phyloP scores from a whole-genome alignment of 2,113 vertebrate genomes.

The Ceyx margarethae region DNA sequence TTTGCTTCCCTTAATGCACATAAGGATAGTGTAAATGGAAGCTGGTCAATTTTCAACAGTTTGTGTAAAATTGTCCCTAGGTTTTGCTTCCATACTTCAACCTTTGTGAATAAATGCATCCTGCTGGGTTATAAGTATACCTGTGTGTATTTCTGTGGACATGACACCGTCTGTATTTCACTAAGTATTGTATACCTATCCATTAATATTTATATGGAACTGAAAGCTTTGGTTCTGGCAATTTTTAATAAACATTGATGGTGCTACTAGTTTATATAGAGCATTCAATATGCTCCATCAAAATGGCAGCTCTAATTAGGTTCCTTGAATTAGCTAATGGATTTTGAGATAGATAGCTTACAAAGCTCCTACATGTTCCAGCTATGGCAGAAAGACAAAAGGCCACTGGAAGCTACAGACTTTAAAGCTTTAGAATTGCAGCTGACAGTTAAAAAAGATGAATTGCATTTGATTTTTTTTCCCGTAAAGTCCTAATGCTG shows the following conservation, averaged over 20 bases:
- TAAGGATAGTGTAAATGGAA: slow-evolving; percentile 35
- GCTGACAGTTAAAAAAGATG: slow-evolving; percentile 81
- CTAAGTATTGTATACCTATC: slow-evolving; percentile 68
- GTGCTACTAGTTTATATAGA: slow-evolving; percentile 88
- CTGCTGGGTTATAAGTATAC: not conserved
- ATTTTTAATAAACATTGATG: slow-evolving; percentile 96
- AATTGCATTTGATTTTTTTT: slow-evolving; percentile 76
- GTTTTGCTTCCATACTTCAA: slow-evolving; percentile 7
- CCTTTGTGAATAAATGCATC: slow-evolving; percentile 1
- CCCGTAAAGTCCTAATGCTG: slow-evolving; percentile 71
- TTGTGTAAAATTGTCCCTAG: slow-evolving; percentile 40
- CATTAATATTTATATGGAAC: slow-evolving; percentile 78
- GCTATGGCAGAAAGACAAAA: slow-evolving; percentile 82
- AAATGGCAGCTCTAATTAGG: slow-evolving; percentile 95
- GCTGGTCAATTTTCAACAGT: slow-evolving; percentile 39
- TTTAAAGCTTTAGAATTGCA: slow-evolving; percentile 78
- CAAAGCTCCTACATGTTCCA: slow-evolving; percentile 82
- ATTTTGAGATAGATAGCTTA: slow-evolving; percentile 84
- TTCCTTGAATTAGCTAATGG: slow-evolving; percentile 96
- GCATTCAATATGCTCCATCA: slow-evolving; percentile 87
- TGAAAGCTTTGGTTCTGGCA: slow-evolving; percentile 74
- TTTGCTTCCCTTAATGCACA: slow-evolving; percentile 35
- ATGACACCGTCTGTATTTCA: slow-evolving; percentile 56
- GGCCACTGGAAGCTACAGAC: slow-evolving; percentile 77
- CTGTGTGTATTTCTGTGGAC: slow-evolving; percentile 21